Evolutionary conservation across 1,140 invertebrate species (phyloP).

Genomic region (Chironomus striatipennis): DNA sequence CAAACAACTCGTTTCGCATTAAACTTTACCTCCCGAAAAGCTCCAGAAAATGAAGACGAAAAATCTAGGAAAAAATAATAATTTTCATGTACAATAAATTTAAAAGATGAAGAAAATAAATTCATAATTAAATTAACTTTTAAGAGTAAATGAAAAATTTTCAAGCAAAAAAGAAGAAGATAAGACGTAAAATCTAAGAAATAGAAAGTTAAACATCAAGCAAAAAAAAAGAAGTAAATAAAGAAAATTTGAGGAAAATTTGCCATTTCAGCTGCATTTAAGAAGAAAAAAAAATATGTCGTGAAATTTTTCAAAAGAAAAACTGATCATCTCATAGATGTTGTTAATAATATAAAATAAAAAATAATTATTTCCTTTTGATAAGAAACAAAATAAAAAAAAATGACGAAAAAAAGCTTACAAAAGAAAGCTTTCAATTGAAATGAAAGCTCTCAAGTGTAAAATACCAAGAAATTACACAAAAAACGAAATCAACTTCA

Average conservation of each 20-base stretch:
- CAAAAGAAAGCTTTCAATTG: too few relatives aligned
- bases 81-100: not conserved
- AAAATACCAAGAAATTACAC: too few relatives aligned
- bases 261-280: too few relatives aligned
- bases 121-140: not conserved
- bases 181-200: not conserved
- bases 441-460: too few relatives aligned
- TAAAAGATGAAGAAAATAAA: not conserved
- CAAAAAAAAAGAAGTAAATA: not conserved
- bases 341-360: not conserved
- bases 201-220: constrained; percentile 8
- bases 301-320: not conserved
- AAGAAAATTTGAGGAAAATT: not conserved
- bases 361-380: not conserved
- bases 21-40: too few relatives aligned
- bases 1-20: too few relatives aligned
- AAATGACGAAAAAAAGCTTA: too few relatives aligned
- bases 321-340: not conserved
- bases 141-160: not conserved
- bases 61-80: not conserved
- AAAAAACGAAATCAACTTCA: too few relatives aligned
- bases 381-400: too few relatives aligned
- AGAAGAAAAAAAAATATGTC: not conserved
- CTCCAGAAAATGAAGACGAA: not conserved
- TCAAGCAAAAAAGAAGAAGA: not conserved